These are phyloP conservation scores for Folsomia manolachei DNA, from an alignment of 2,888 invertebrate species.

Conservation along the genomic window DNA sequence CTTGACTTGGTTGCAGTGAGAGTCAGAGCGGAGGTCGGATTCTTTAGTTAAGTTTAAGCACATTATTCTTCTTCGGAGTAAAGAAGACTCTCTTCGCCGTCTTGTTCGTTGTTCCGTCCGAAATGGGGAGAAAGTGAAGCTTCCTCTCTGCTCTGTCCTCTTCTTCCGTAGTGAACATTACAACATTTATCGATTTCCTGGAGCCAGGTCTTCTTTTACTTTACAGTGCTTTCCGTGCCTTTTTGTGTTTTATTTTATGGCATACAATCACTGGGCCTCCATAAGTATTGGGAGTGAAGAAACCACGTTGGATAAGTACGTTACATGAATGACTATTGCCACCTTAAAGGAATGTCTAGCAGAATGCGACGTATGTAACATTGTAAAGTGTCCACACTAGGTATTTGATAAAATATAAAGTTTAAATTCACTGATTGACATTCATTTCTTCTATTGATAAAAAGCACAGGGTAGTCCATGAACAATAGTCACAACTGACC, in stretches of 20 bases:
- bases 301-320: too few relatives aligned
- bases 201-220: constrained; percentile 12
- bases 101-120: not conserved
- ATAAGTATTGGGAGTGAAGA: too few relatives aligned
- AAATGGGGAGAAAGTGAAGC: constrained; percentile 3
- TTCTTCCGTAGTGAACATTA: constrained; percentile 30
- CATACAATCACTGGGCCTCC: not conserved
- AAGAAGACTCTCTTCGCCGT: not conserved
- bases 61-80: constrained; percentile 1
- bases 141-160: constrained; percentile 9
- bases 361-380: too few relatives aligned
- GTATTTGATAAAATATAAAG: too few relatives aligned
- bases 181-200: constrained; percentile 42
- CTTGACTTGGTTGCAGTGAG: not conserved
- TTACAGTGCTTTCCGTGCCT: constrained; percentile 21
- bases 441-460: too few relatives aligned
- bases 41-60: not conserved
- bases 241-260: constrained; percentile 11
- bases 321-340: not conserved
- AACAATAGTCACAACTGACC: too few relatives aligned
- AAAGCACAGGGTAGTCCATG: too few relatives aligned
- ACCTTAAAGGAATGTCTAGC: not conserved
- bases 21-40: not conserved
- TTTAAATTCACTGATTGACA: too few relatives aligned
- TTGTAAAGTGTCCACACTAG: too few relatives aligned